Percentiles rank a stretch among this genome's conserved stretches.
These are phyloP conservation scores for Phthorimaea operculella DNA, from an alignment of 1,140 invertebrate genomes.

Conservation along the genomic window DNA sequence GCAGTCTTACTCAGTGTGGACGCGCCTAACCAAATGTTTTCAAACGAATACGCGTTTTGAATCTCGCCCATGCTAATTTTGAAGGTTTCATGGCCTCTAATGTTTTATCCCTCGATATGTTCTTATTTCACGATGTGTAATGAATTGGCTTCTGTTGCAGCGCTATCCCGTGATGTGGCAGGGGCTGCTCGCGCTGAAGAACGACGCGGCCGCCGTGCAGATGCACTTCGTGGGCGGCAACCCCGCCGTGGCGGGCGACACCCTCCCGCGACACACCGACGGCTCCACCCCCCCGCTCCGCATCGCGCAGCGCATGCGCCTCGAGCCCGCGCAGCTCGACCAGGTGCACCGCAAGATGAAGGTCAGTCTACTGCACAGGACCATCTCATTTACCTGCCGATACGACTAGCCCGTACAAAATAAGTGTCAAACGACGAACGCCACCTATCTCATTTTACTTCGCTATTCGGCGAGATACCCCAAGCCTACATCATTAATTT, in stretches of 20 bases:
- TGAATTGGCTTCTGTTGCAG: constrained; percentile 50
- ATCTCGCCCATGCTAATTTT: no score
- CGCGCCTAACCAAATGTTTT: no score
- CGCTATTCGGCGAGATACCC: no score
- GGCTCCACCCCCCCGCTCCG: constrained; percentile 84
- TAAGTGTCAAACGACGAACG: no score
- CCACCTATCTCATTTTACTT: no score
- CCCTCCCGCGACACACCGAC: constrained; percentile 83
- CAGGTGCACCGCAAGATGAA: constrained; percentile 96
- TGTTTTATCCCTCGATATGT: no score
- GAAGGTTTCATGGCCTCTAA: no score
- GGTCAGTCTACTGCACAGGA: constrained; percentile 66
- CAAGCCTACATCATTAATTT: no score
- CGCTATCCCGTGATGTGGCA: constrained; percentile 97
- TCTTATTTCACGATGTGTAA: no score
- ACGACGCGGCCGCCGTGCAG: constrained; percentile 95
- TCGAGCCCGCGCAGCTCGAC: constrained; percentile 94
- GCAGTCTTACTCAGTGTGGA: no score
- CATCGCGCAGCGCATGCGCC: constrained; percentile 95
- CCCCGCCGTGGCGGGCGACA: constrained; percentile 83
- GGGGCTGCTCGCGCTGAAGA: constrained; percentile 93
- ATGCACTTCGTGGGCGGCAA: constrained; percentile 98
- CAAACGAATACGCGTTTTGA: no score
- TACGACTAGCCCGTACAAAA: no score
- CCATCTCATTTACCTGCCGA: not conserved